Conservation (phyloP, 2,888 invertebrate species). For the Meteorus colon region DNA sequence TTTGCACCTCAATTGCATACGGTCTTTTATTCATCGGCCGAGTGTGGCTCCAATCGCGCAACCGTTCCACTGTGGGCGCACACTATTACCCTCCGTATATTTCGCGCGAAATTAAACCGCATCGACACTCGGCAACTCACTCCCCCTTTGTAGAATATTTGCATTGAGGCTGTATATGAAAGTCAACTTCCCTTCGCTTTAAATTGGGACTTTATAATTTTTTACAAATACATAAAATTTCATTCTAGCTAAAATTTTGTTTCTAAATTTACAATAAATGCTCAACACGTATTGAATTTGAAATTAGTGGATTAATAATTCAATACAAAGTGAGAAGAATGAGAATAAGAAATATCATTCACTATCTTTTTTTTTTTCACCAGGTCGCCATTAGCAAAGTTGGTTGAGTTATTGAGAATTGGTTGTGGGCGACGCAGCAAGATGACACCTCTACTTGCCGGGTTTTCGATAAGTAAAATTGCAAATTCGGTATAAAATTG, state of each 20-base stretch:
- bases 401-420: constrained; percentile 8
- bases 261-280: too few species aligned
- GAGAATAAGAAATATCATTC: not conserved
- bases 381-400: not conserved
- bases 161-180: constrained; percentile 46
- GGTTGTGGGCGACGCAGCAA: not conserved
- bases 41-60: constrained; percentile 41
- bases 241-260: too few species aligned
- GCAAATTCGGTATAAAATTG: constrained; percentile 19
- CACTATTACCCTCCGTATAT: constrained; percentile 46
- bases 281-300: not conserved
- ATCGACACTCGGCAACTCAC: not conserved
- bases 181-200: constrained; percentile 38
- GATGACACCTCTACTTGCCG: constrained; percentile 6
- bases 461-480: constrained; percentile 19
- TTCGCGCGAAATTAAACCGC: constrained; percentile 54
- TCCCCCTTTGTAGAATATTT: constrained; percentile 16
- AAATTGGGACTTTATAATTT: not conserved
- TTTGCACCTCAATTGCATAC: constrained; percentile 59
- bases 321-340: too few species aligned
- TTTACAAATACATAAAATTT: not conserved
- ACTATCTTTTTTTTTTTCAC: not conserved
- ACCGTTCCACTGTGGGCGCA: constrained; percentile 22
- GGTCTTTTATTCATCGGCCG: constrained; percentile 58
- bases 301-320: not conserved